Base-by-base conservation (phyloP, 1,140 invertebrate genomes). In the Phortica variegata region DNA sequence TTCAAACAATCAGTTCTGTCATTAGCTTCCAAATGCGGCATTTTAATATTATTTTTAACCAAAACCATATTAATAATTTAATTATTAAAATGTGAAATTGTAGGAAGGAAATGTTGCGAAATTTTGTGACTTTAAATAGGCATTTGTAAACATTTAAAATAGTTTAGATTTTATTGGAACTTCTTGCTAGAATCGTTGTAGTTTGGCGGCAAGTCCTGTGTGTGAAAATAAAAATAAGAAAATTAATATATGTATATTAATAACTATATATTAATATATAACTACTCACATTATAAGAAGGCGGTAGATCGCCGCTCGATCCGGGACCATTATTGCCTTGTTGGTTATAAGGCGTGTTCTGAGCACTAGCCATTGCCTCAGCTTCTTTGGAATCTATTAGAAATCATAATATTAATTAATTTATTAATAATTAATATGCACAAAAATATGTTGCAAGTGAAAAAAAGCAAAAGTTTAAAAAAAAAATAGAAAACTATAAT, bases 301-400 rank as follows among this genome's bases (percentile, higher is more conserved):
- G 82, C 39, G 91, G 88, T 52, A 91, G 91, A 54, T 93, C 86
- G 62, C 91, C 93, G 43, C 88, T 88, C 65, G 87, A 87, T 61
- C 56, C 63, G n/a, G 61, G 46, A 42, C 57, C 47, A 50, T 53
- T 56, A 32, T 66, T 57, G 42, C 60, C 49, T 17, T 62, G 52
- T 65, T 73, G 70, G 26, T 74, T 74, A 38, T 73, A 68, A 3
- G 65, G 56, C 48, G 71, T 73, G 80, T 93, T 90, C 65, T 90
- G 93, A 44, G 89, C 91, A 77, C 85, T 90, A 73, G 86, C 87
- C 36, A 89, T 88, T 59, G 90, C 90, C 79, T 93, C 91, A 16
- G 85, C 85, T 59, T 90, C 90, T 79, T 93, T 93, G 34, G 87
- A 86, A 84, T 90, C 87, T 87, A 78, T 53, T 59, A 32, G 50